phyloP scores from a whole-genome alignment of 2,113 vertebrate genomes.

The Agapornis roseicollis region DNA sequence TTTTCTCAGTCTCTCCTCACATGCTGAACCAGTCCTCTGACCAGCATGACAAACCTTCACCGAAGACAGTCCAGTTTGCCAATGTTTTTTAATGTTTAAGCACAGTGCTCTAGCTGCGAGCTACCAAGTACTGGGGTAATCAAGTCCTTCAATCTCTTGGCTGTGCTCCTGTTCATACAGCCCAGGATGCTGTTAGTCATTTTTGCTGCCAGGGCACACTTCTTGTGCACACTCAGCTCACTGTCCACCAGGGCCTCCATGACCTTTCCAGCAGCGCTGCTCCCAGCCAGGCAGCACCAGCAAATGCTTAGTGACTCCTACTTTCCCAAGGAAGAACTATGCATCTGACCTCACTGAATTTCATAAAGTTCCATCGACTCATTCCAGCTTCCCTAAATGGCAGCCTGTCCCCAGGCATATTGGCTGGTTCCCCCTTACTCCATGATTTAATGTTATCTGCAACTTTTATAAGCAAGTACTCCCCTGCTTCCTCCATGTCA shows the following conservation, averaged over 20 bases:
- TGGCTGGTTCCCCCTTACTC: rapidly evolving
- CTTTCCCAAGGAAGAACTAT: not conserved
- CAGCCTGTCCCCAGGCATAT: not conserved
- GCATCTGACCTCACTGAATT: not conserved
- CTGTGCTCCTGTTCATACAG: not conserved
- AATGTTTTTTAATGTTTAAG: not conserved
- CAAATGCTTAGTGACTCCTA: not conserved
- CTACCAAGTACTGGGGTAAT: not conserved
- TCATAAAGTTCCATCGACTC: not conserved
- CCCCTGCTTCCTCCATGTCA: not conserved
- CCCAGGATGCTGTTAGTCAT: not conserved
- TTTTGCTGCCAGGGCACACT: not conserved
- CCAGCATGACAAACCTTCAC: not conserved
- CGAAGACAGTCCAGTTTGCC: not conserved
- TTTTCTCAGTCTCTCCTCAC: not conserved
- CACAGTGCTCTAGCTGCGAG: not conserved
- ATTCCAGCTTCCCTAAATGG: not conserved
- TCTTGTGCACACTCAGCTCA: not conserved
- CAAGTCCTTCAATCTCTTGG: not conserved
- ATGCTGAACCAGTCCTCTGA: not conserved
- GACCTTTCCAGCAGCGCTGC: not conserved
- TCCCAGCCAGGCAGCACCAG: not conserved
- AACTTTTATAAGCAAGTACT: not conserved
- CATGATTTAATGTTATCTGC: not conserved
- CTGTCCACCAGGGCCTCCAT: not conserved